Evolutionary conservation across 2,888 invertebrate genomes (phyloP).

Genomic region (Ophioninae sp.): DNA sequence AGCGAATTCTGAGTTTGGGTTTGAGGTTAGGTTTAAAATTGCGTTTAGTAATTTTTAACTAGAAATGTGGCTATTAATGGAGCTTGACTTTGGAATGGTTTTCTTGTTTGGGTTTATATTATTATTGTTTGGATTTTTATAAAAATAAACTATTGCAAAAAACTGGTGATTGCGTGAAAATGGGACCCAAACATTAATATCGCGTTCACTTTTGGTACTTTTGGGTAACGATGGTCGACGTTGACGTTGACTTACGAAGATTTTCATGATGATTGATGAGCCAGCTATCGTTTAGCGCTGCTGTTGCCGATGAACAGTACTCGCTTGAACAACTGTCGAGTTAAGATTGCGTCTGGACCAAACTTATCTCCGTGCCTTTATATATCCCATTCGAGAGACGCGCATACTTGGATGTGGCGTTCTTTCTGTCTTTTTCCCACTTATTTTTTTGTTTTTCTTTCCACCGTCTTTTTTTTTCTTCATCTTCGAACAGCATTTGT

Average conservation of each 20-base stretch:
- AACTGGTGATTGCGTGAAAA: no score
- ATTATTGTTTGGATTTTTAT: no score
- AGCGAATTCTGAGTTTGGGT: no score
- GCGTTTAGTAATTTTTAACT: no score
- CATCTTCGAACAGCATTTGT: conserved; percentile 33
- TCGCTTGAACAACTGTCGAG: conserved; percentile 72
- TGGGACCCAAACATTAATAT: neutral
- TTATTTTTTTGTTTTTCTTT: no score
- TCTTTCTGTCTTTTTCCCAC: conserved; percentile 19
- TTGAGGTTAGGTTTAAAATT: no score
- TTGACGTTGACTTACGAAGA: conserved; percentile 68
- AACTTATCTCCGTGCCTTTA: conserved; percentile 66
- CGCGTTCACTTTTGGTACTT: neutral
- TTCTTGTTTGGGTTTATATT: no score
- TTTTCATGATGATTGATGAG: conserved; percentile 68
- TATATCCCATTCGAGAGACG: conserved; percentile 67
- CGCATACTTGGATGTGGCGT: conserved; percentile 25
- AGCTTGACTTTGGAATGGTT: no score
- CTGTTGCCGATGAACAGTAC: conserved; percentile 71
- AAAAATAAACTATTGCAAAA: no score
- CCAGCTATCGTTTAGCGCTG: conserved; percentile 71
- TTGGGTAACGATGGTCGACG: neutral
- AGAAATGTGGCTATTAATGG: no score
- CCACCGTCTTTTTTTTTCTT: conserved; percentile 12
- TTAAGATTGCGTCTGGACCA: conserved; percentile 64